Percentiles rank a stretch among this genome's conserved stretches.
phyloP scores from a whole-genome alignment of 2,888 invertebrate species.

The Exocentrus adspersus region DNA sequence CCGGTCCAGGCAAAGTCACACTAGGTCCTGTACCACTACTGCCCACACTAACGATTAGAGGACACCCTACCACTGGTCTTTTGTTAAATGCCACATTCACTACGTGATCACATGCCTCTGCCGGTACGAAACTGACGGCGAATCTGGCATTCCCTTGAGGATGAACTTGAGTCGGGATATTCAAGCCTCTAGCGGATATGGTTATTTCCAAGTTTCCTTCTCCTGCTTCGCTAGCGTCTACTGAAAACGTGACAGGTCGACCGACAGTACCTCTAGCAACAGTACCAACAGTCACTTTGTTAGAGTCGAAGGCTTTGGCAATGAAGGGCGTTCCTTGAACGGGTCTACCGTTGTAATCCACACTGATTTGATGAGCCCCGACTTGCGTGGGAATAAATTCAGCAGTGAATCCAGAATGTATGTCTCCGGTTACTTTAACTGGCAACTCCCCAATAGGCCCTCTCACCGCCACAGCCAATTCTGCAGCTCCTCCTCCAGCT shows the following conservation, averaged over 20 bases:
- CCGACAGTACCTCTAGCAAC: conserved; percentile 85
- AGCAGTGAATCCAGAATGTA: conserved; percentile 87
- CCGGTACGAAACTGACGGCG: conserved; percentile 95
- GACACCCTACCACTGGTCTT: conserved; percentile 86
- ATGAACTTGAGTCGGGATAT: conserved; percentile 93
- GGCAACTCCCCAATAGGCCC: conserved; percentile 89
- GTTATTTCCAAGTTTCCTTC: conserved; percentile 98
- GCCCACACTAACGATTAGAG: conserved; percentile 85
- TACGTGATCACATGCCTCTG: conserved; percentile 92
- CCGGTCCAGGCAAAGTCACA: conserved; percentile 77
- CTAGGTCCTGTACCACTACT: conserved; percentile 74
- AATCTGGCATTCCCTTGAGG: conserved; percentile 92
- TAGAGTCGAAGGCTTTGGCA: conserved; percentile 93
- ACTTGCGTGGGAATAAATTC: conserved; percentile 93
- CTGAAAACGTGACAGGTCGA: conserved; percentile 92
- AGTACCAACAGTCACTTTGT: conserved; percentile 81
- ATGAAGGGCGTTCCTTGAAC: conserved; percentile 90
- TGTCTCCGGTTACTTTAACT: conserved; percentile 88
- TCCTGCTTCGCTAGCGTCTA: conserved; percentile 96
- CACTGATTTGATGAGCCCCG: conserved; percentile 91
- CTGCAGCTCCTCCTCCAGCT: conserved; percentile 79
- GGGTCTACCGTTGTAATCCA: conserved; percentile 90
- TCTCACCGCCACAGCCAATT: conserved; percentile 87
- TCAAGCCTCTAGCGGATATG: conserved; percentile 90
- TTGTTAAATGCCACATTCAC: conserved; percentile 99